Evolutionary conservation across 2,797 vertebrate species (phyloP).

Genomic region (Hemibagrus guttatus): DNA sequence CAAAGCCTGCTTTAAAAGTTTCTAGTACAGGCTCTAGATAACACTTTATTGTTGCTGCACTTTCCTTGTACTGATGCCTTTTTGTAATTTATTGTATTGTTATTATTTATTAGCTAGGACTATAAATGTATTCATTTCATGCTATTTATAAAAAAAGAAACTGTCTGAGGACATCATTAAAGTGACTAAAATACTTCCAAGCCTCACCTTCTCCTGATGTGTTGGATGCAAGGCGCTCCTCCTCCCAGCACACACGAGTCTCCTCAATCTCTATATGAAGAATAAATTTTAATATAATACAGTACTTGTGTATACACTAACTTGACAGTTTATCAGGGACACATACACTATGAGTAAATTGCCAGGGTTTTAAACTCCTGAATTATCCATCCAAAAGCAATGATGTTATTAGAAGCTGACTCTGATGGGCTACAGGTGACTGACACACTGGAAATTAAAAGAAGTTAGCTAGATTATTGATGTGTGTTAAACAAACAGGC

Average conservation of each 20-base stretch:
- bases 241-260: constrained; percentile 41
- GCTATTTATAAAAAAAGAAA: not conserved
- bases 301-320: not conserved
- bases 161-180: not conserved
- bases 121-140: not conserved
- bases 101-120: not conserved
- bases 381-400: not conserved
- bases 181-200: not conserved
- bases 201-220: constrained; percentile 39
- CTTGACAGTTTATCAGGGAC: not conserved
- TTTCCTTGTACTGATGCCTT: not conserved
- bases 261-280: constrained; percentile 32
- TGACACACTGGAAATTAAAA: not conserved
- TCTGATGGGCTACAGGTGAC: not conserved
- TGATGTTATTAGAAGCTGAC: not conserved
- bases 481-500: not conserved
- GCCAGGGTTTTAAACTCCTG: not conserved
- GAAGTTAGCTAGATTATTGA: not conserved
- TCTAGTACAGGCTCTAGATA: not conserved
- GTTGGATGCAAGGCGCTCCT: constrained; percentile 26
- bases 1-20: not conserved
- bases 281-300: not conserved
- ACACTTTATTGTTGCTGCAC: not conserved
- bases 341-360: not conserved
- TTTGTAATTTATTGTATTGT: not conserved